These are phyloP conservation scores for Sepioteuthis lessoniana DNA, from an alignment of 2,888 invertebrate genomes.

Conservation along the genomic window DNA sequence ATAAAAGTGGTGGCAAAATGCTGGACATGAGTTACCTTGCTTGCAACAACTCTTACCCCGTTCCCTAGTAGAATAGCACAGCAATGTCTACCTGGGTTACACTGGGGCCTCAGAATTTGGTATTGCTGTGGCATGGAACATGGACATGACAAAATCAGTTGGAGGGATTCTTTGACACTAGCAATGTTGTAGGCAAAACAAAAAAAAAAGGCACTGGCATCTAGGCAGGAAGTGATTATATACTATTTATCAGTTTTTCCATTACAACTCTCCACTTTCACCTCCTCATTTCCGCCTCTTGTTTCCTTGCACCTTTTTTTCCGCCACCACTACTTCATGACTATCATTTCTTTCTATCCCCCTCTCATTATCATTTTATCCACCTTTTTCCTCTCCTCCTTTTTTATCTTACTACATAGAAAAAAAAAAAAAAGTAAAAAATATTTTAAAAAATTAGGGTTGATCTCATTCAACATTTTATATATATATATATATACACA, in stretches of 20 bases:
- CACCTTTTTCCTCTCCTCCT: no score
- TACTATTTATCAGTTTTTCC: not conserved
- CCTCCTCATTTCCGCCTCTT: not conserved
- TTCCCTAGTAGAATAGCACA: not conserved
- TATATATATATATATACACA: no score
- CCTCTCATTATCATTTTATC: no score
- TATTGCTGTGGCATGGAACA: constrained; percentile 6
- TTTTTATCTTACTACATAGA: not conserved
- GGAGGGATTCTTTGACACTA: not conserved
- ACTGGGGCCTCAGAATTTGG: not conserved
- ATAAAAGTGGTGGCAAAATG: not conserved
- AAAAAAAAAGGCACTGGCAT: not conserved
- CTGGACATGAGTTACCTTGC: no score
- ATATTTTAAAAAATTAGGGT: no score
- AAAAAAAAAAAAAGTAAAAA: no score
- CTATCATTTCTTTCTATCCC: not conserved
- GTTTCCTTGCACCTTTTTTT: not conserved
- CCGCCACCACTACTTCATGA: not conserved
- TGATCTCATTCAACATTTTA: no score
- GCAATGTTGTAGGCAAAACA: not conserved
- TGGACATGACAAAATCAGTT: constrained; percentile 1
- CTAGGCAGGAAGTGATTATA: not conserved
- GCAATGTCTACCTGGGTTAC: not conserved
- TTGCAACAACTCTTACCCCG: not conserved
- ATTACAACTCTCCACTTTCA: not conserved